These are phyloP conservation scores for Lycophotia porphyrea DNA, from an alignment of 2,888 invertebrate genomes.

Conservation along the genomic window DNA sequence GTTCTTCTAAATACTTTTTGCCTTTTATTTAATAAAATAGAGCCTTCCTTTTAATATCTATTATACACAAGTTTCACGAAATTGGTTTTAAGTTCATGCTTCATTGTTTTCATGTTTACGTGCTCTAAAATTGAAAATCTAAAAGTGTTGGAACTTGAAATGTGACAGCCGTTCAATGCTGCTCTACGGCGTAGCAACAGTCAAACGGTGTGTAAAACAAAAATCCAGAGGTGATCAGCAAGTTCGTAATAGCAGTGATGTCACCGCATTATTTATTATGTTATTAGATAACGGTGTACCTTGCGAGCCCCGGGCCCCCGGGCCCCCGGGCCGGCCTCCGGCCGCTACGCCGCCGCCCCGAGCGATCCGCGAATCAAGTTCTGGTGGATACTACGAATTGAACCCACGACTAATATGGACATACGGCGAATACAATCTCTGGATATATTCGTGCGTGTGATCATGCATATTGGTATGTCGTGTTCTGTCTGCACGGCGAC, in stretches of 20 bases:
- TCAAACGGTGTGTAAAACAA: neutral
- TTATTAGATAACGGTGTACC: constrained; percentile 11
- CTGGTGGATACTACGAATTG: constrained; percentile 27
- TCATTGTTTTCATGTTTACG: neutral
- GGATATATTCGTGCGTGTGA: constrained; percentile 5
- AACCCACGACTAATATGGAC: constrained; percentile 36
- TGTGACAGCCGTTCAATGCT: neutral
- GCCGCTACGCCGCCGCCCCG: constrained; percentile 53
- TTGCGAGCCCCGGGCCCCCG: too few species aligned
- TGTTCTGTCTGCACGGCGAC: neutral
- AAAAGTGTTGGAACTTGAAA: neutral
- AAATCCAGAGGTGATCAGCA: neutral
- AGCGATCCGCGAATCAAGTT: constrained; percentile 60
- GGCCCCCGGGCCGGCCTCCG: too few species aligned
- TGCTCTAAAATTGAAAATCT: neutral
- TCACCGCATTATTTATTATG: constrained; percentile 36
- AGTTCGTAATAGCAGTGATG: constrained; percentile 21
- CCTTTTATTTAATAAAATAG: neutral
- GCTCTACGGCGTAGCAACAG: neutral
- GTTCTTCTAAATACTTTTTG: neutral
- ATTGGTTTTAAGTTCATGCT: neutral
- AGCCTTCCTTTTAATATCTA: neutral
- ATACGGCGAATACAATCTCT: constrained; percentile 18
- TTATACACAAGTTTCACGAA: neutral
- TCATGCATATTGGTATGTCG: neutral